Base-by-base conservation (phyloP, 2,888 invertebrate genomes). In the Polyommatus icarus region DNA sequence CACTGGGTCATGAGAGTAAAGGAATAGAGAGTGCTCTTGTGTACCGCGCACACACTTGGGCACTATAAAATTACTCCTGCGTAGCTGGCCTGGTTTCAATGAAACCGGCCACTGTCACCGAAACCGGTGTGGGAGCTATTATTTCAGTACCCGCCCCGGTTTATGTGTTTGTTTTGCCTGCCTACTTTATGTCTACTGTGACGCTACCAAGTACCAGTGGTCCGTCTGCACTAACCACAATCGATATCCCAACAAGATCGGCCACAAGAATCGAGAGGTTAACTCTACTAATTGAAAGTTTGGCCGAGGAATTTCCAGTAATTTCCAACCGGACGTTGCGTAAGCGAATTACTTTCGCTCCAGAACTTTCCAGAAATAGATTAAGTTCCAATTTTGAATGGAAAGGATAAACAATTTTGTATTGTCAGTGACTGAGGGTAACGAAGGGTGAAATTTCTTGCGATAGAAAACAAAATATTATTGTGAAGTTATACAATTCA, bases 261-360 rank as follows among this genome's bases (percentile, higher is more conserved):
- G 5, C 67, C 29, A 6, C 29, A 67, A 67, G 29, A 29, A 29
- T 67, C 15, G 67, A 32, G 67, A 67, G 67, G 67, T 67, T 67
- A 67, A 67, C 67, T 67, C 20, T 7, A 67, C 67, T 67, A 67
- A 67, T 67, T 67, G 67, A 67, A 67, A 67, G 29, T 67, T 67
- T 67, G 18, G 15, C 15, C 7, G 29, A 5, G 67, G 67, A 67
- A 67, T 67, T 67, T 32, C 67, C 67, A 18, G 67, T 67, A 67
- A 29, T 32, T 67, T 67, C 67, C 29, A 32, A 12, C 29, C 67
- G 29, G 29, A 1, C 5, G 29, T 67, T 67, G 67, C 67, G 67
- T 67, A 67, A 61, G 24, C 24, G 20, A 61, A 67, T 67, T 67
- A 67, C 29, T 67, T 15, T 67, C 12, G 24, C 61, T 67, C 5